Conservation (phyloP, 2,113 vertebrate species). For the Marcusenius ussheri region DNA sequence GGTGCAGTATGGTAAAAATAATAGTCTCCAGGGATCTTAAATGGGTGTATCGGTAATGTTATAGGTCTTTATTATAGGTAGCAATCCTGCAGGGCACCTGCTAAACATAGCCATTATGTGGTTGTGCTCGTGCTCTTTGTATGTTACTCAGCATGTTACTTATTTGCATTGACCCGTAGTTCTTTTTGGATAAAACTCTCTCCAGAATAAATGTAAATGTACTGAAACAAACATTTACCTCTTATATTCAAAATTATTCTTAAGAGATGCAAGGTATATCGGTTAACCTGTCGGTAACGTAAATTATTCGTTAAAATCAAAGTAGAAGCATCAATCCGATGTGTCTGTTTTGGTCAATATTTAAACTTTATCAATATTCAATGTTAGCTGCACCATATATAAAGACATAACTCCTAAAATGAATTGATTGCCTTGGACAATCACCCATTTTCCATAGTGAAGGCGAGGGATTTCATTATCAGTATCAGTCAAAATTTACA, state of each 20-base stretch:
- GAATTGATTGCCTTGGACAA: background rate
- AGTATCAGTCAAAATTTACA: background rate
- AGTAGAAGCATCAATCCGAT: background rate
- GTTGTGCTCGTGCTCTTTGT: background rate
- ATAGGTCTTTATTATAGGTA: background rate
- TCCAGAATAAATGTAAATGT: background rate
- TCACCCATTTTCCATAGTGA: background rate
- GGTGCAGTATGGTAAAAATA: background rate
- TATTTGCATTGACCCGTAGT: background rate
- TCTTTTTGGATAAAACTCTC: background rate
- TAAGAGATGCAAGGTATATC: background rate
- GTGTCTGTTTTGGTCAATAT: background rate
- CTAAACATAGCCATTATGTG: background rate
- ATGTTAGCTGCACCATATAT: background rate
- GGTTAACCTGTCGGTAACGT: background rate
- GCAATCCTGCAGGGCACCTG: background rate
- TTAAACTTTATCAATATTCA: background rate
- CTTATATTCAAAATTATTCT: background rate
- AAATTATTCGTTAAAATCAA: background rate
- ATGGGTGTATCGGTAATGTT: background rate
- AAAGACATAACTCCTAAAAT: background rate
- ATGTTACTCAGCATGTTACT: background rate
- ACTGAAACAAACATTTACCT: background rate
- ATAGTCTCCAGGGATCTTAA: background rate
- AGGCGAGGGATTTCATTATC: background rate